Percentiles rank a stretch among this genome's conserved stretches.
Evolutionary conservation across 2,797 vertebrate species (phyloP).

Genomic region (Adelosebastes latens): DNA sequence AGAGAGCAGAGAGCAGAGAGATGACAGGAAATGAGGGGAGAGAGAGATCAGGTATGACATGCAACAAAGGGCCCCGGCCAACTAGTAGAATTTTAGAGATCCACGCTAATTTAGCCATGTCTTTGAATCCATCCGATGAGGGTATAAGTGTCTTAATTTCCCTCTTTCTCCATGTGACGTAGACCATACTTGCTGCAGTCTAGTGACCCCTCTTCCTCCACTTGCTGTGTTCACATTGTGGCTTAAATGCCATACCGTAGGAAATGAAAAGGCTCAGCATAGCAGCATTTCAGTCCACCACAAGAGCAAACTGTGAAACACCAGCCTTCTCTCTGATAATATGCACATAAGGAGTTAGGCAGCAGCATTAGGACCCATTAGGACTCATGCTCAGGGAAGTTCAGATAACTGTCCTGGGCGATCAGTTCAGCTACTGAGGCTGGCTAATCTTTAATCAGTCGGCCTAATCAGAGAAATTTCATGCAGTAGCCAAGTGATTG

Average conservation of each 20-base stretch:
- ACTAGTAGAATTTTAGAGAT: not conserved
- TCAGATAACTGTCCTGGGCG: not conserved
- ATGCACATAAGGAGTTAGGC: not conserved
- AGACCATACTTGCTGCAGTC: not conserved
- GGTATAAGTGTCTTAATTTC: not conserved
- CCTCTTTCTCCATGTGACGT: not conserved
- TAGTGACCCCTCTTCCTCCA: too few relatives aligned
- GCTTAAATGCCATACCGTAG: too few relatives aligned
- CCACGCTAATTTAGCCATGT: not conserved
- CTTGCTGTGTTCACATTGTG: too few relatives aligned
- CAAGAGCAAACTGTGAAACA: constrained; percentile 31
- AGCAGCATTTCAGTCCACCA: constrained; percentile 19
- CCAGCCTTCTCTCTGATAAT: not conserved
- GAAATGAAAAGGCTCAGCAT: constrained; percentile 7
- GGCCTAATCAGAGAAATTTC: constrained; percentile 3
- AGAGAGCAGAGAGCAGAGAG: rapidly evolving
- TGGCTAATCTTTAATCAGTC: constrained; percentile 18
- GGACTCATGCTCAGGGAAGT: not conserved
- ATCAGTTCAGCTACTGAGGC: constrained; percentile 6
- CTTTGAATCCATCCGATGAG: not conserved
- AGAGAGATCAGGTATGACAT: not conserved
- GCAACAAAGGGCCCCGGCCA: not conserved
- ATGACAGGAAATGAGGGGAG: not conserved
- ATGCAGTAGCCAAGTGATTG: not conserved
- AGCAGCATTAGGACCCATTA: not conserved